Base-by-base conservation (phyloP, 1,140 invertebrate species). In the Batillaria attramentaria region DNA sequence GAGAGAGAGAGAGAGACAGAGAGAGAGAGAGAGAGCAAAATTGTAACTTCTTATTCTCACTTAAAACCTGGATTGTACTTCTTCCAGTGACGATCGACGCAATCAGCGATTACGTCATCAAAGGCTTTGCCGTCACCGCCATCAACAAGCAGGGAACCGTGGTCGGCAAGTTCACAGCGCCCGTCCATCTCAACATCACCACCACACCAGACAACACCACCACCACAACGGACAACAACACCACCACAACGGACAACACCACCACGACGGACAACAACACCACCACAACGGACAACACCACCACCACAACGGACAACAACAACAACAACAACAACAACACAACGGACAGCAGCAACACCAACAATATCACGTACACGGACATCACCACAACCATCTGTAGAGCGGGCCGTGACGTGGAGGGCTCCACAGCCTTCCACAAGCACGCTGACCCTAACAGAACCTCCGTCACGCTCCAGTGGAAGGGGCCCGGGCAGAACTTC, bases 401-500 rank as follows among this genome's bases (percentile, higher is more conserved):
- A 35, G 3, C 20, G 54, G 73, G 73, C 28, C 33, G 24, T 8
- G 57, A 75, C 20, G 73, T 62, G n/a, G 73, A 75, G 57, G 73
- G 73, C 10, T 28, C 4, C 54, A 65, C 73, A 3, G 57, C 57
- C 24, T 75, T 75, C 57, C 73, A 75, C 39, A 62, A 5, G 13
- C 10, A 62, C 20, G 73, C 73, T 13, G 18, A 28, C 4, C 33
- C 16, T 57, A 75, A 75, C 57, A 62, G 73, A 13, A 75, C 54
- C 28, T 75, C 73, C 2, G 35, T 75, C 35, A 62, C 35, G 18
- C 37, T 75, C 13, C 33, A 28, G 20, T 75, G 73, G 73, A 57
- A 3, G 13, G 73, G 73, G n/a, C 73, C 73, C 3, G n/a, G 18
- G 20, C 54, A 75, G 39, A 75, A 75, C 73, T 75, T 41, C 41